A percentile compares a stretch with the other conserved stretches of the same genome.
Evolutionary conservation across 2,797 vertebrate genomes (phyloP).

Genomic region (Pterois miles): DNA sequence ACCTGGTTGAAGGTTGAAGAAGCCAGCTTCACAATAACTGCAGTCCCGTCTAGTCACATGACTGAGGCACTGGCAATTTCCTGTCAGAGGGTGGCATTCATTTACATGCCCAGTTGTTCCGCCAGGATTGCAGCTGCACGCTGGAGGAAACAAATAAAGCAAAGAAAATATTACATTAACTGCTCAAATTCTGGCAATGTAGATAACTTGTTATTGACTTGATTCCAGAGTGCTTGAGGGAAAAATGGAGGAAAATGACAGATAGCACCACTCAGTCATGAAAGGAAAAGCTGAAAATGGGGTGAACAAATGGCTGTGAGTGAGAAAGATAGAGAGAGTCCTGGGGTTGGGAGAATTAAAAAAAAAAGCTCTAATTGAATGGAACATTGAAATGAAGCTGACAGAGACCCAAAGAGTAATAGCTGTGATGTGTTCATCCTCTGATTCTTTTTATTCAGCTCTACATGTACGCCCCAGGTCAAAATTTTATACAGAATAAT

Average conservation of each 20-base stretch:
- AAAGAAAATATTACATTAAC: not conserved
- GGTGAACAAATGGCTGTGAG: conserved; percentile 15
- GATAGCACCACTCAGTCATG: conserved; percentile 14
- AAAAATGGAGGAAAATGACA: conserved; percentile 29
- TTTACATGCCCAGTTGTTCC: conserved; percentile 78
- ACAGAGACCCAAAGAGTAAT: conserved; percentile 17
- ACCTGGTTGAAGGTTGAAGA: conserved; percentile 83
- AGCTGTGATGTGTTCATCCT: conserved; percentile 31
- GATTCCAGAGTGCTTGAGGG: conserved; percentile 1
- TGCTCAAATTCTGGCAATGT: not conserved
- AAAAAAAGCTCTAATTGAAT: conserved; percentile 17
- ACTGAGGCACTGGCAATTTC: conserved; percentile 87
- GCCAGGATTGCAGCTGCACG: conserved; percentile 82
- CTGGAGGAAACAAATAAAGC: conserved; percentile 69
- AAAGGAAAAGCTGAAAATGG: conserved; percentile 33
- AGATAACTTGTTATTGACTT: conserved; percentile 27
- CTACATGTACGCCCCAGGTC: not conserved
- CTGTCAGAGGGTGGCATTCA: conserved; percentile 84
- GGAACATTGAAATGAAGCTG: conserved; percentile 28
- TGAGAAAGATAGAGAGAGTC: conserved; percentile 12
- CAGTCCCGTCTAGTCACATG: conserved; percentile 88
- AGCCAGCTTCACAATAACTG: conserved; percentile 84
- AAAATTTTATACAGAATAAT: conserved; percentile 10
- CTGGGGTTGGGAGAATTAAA: not conserved
- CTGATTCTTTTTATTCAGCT: conserved; percentile 16